These are phyloP conservation scores for Philereme transversata DNA, from an alignment of 2,888 invertebrate species.

Conservation along the genomic window DNA sequence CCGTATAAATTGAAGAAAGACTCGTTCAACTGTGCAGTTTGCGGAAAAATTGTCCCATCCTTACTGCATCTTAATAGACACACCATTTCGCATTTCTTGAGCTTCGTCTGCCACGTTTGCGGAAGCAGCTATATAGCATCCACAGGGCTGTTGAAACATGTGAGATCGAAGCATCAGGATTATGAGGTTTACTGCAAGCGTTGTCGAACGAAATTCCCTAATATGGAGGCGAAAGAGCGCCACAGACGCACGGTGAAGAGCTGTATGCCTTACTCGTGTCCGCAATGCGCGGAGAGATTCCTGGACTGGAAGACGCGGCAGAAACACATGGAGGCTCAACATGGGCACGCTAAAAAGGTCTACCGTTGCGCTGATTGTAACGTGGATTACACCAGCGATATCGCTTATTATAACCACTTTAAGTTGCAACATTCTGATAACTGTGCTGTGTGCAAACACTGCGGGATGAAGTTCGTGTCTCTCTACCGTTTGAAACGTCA, in stretches of 20 bases:
- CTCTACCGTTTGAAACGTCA: slow-evolving; percentile 66
- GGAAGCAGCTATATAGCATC: slow-evolving; percentile 72
- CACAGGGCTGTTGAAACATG: slow-evolving; percentile 65
- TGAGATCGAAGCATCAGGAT: slow-evolving; percentile 67
- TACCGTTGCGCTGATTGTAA: slow-evolving; percentile 67
- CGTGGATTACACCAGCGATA: slow-evolving; percentile 61
- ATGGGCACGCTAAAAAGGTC: slow-evolving; percentile 60
- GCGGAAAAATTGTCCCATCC: slow-evolving; percentile 64
- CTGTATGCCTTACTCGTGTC: slow-evolving; percentile 73
- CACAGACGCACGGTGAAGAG: slow-evolving; percentile 67
- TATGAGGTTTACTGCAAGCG: slow-evolving; percentile 68
- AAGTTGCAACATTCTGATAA: slow-evolving; percentile 70
- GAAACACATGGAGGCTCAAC: slow-evolving; percentile 67
- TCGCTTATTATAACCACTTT: slow-evolving; percentile 69
- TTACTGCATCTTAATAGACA: slow-evolving; percentile 70
- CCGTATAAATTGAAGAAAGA: slow-evolving; percentile 65
- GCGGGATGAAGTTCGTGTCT: slow-evolving; percentile 69
- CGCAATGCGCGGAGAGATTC: slow-evolving; percentile 68
- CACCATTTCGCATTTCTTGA: slow-evolving; percentile 71
- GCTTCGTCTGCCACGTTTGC: slow-evolving; percentile 72
- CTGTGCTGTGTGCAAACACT: slow-evolving; percentile 68
- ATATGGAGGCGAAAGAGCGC: slow-evolving; percentile 70
- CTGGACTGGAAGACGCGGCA: slow-evolving; percentile 63
- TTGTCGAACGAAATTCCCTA: slow-evolving; percentile 68
- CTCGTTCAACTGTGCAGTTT: slow-evolving; percentile 63